Conservation (phyloP, 2,888 invertebrate species). For the Timema podura region DNA sequence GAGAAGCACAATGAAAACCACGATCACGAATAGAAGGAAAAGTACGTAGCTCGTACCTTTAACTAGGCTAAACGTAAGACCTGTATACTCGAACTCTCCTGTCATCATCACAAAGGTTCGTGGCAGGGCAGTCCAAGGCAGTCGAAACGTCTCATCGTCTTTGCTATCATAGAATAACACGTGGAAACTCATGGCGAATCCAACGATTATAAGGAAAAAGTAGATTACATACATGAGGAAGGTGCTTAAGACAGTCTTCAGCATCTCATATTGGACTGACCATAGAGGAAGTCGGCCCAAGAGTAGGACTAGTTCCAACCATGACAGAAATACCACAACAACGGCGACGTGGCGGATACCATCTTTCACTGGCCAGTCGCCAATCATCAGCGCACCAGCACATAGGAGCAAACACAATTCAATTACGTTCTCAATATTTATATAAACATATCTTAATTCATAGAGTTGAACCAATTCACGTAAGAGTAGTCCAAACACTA, state of each 20-base stretch:
- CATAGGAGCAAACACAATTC: neutral
- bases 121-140: neutral
- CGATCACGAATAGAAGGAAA: neutral
- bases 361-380: no score
- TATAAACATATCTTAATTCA: neutral
- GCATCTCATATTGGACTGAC: neutral
- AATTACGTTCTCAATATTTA: neutral
- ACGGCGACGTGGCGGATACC: neutral
- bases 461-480: neutral
- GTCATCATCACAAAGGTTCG: slow-evolving; percentile 8
- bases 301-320: neutral
- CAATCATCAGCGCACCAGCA: neutral
- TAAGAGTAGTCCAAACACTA: neutral
- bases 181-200: neutral
- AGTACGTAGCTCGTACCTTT: neutral
- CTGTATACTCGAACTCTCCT: neutral
- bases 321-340: neutral
- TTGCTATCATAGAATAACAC: neutral
- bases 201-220: neutral
- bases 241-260: neutral
- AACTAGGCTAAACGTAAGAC: neutral
- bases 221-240: neutral
- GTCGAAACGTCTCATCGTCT: neutral
- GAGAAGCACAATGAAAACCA: neutral
- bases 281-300: neutral